These are phyloP conservation scores for Physella acuta DNA, from an alignment of 1,140 invertebrate species.

Conservation along the genomic window DNA sequence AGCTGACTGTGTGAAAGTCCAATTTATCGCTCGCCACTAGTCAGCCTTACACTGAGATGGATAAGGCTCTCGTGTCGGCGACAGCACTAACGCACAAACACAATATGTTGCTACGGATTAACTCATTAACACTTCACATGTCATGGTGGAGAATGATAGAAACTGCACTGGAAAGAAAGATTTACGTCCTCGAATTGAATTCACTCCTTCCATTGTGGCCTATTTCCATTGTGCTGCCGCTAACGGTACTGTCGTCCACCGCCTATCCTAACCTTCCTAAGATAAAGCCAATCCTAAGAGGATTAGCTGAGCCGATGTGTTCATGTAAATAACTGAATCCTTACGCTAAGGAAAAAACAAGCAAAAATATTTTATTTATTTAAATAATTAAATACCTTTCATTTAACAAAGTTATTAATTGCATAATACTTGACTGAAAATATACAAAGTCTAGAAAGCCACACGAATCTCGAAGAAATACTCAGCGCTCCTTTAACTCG, in stretches of 20 bases:
- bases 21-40: slow-evolving; percentile 5
- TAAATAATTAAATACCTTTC: not conserved
- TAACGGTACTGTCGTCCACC: slow-evolving; percentile 22
- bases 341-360: slow-evolving; percentile 9
- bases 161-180: not conserved
- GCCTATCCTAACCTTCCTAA: slow-evolving; percentile 24
- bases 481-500: not conserved
- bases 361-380: too few relatives aligned
- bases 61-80: slow-evolving; percentile 1
- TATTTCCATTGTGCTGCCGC: slow-evolving; percentile 14
- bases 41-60: slow-evolving; percentile 1
- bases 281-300: slow-evolving; percentile 30
- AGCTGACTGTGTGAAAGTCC: not conserved
- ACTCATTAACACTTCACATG: not conserved
- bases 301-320: slow-evolving; percentile 22
- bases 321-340: slow-evolving; percentile 24
- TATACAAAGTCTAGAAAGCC: not conserved
- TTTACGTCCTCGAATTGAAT: not conserved
- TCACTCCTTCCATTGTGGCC: slow-evolving; percentile 14
- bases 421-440: not conserved
- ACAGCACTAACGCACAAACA: slow-evolving; percentile 8
- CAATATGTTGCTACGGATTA: slow-evolving; percentile 18
- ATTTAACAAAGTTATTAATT: not conserved
- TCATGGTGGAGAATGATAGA: not conserved
- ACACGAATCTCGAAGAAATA: not conserved